phyloP scores from a whole-genome alignment of 2,888 invertebrate genomes.

The Orchesella flavescens region DNA sequence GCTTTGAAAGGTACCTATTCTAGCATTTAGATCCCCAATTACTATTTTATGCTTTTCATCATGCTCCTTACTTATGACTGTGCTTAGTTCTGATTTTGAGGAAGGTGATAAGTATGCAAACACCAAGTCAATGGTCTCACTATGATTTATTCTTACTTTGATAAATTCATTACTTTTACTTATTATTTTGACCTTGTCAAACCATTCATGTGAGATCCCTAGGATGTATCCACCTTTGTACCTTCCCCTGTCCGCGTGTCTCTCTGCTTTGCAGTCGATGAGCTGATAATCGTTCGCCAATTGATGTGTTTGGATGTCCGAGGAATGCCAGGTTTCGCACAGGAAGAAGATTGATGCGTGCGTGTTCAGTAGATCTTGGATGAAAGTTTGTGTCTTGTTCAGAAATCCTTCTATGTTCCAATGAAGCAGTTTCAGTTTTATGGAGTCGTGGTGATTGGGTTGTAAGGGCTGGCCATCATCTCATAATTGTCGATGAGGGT shows the following conservation, averaged over 20 bases:
- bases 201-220: not conserved
- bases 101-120: not conserved
- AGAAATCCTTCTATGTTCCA: slow-evolving; percentile 51
- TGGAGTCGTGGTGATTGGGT: too few species aligned
- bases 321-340: not conserved
- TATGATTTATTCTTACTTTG: not conserved
- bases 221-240: not conserved
- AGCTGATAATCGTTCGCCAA: not conserved
- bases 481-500: too few species aligned
- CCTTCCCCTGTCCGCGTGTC: not conserved
- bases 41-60: not conserved
- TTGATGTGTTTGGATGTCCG: not conserved
- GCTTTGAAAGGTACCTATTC: slow-evolving; percentile 28
- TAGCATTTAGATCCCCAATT: slow-evolving; percentile 39
- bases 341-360: not conserved
- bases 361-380: not conserved
- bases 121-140: not conserved
- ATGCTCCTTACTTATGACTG: not conserved
- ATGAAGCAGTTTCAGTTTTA: not conserved
- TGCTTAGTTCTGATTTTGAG: not conserved
- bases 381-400: not conserved
- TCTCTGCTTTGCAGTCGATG: not conserved
- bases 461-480: not conserved
- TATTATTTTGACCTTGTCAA: not conserved
- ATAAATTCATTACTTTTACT: not conserved